Evolutionary conservation across 1,140 invertebrate genomes (phyloP).

Genomic region (Calliopsis andreniformis): DNA sequence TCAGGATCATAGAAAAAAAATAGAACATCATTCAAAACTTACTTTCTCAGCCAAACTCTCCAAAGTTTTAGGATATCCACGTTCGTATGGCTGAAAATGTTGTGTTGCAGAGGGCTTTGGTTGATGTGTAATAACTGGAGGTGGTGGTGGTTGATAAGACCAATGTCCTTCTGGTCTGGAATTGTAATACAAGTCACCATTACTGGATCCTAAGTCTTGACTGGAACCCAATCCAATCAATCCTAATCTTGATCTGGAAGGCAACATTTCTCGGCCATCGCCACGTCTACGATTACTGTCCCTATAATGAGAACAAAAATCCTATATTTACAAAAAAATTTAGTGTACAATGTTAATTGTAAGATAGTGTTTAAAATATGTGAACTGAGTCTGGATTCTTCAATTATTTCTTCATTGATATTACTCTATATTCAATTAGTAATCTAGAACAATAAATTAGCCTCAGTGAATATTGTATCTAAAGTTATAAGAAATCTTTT

Average conservation of each 20-base stretch:
- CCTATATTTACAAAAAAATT: no score
- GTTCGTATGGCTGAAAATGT: slow-evolving; percentile 89
- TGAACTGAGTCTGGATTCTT: no score
- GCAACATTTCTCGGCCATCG: slow-evolving; percentile 88
- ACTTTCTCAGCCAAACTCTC: slow-evolving; percentile 94
- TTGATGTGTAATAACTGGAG: slow-evolving; percentile 93
- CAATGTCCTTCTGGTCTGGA: slow-evolving; percentile 83
- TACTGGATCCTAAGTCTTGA: slow-evolving; percentile 81
- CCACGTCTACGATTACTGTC: slow-evolving; percentile 81
- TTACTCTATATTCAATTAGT: not conserved
- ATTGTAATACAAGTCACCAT: slow-evolving; percentile 92
- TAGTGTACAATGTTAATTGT: no score
- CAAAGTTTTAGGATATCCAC: slow-evolving; percentile 93
- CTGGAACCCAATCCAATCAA: slow-evolving; percentile 83
- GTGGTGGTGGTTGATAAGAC: slow-evolving; percentile 87
- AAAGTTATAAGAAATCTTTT: no score
- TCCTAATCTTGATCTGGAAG: slow-evolving; percentile 88
- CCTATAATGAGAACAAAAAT: slow-evolving; percentile 58
- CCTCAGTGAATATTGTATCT: no score
- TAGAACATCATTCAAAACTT: slow-evolving; percentile 55
- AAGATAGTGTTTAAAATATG: no score
- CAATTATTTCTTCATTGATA: not conserved
- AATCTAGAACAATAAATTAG: no score
- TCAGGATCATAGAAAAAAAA: slow-evolving; percentile 26
- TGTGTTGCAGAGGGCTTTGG: slow-evolving; percentile 88